Base-by-base conservation (phyloP, 2,888 invertebrate species). In the Tenthredo livida region DNA sequence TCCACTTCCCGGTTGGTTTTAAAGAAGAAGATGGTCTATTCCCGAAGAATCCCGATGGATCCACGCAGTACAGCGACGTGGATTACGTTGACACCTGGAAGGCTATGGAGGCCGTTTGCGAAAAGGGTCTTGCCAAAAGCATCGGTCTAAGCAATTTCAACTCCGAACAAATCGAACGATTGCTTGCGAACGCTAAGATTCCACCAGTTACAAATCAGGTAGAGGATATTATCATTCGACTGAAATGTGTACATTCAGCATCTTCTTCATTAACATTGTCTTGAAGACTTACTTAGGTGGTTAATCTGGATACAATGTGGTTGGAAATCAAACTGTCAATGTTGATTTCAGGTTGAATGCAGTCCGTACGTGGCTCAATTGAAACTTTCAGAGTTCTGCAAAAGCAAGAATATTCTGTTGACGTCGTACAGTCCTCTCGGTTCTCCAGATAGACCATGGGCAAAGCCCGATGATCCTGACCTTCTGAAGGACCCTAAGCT, bases 1-100 rank as follows among this genome's bases (percentile, higher is more conserved):
- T 98, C 33, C 98, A 98, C 93, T 98, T 98, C 98, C 98, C 98
- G 0, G 95, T 97, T 92, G 97, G 95, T 0, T 97, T 96, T 90
- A 95, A 87, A 86, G 97, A 96, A 90, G 96, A 95, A 2, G 95
- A 94, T 0, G 94, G 94, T 0, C 93, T 96, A 0, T 96, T 96
- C 92, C 97, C 97, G 0, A 93, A 92, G 0, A 95, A 96, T 88
- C 95, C 94, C 0, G 91, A 95, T 50, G 97, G 95, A 5, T 95
- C 96, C 88, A 94, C 95, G 21, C 90, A 94, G 17, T 96, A 93
- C 90, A 96, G 96, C 0, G 95, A 96, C 83, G 96, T 95, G 1
- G 97, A 97, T 92, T 97, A 95, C 89, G 90, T 96, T 25, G 97
- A 97, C 88, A 96, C 97, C 0, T 97, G 96, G 96, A 95, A 95